A percentile compares a stretch with the other conserved stretches of the same genome.
These are phyloP conservation scores for Oikopleura vanhoeffeni DNA, from an alignment of 23 tunicate species.

Conservation along the genomic window DNA sequence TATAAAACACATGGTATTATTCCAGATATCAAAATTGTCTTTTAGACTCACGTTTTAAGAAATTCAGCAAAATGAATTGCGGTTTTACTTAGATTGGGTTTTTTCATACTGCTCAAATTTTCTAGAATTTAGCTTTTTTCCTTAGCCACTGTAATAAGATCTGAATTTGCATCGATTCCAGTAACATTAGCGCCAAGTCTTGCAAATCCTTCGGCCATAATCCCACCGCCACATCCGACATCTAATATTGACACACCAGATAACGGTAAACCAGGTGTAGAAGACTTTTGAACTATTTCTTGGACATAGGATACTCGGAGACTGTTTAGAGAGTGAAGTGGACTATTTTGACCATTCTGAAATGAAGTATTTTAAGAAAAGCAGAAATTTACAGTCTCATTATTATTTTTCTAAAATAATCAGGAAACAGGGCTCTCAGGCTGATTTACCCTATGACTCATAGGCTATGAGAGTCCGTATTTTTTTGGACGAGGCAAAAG, in stretches of 20 bases:
- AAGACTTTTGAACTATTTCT: constrained; percentile 16
- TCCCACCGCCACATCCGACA: constrained; percentile 97
- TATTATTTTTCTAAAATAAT: no score
- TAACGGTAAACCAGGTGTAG: neutral
- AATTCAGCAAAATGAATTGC: neutral
- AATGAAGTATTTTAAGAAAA: neutral
- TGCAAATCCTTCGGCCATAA: constrained; percentile 64
- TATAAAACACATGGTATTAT: neutral
- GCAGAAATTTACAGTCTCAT: neutral
- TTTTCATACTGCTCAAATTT: neutral
- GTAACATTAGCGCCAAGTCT: constrained; percentile 66
- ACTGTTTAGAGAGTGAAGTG: constrained; percentile 58
- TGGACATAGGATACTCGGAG: constrained; percentile 73
- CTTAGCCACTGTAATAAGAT: constrained; percentile 33
- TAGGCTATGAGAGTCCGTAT: no score
- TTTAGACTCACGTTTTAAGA: neutral
- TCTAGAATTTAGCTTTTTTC: constrained; percentile 33
- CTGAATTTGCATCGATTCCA: constrained; percentile 47
- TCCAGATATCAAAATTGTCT: neutral
- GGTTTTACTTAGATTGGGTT: neutral
- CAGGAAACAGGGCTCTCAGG: no score
- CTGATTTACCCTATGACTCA: no score
- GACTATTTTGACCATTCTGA: constrained; percentile 28
- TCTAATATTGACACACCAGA: constrained; percentile 30
- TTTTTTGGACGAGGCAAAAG: no score